Percentiles rank a stretch among this genome's conserved stretches.
Evolutionary conservation across 2,888 invertebrate species (phyloP).

Genomic region (Maniola hyperantus): DNA sequence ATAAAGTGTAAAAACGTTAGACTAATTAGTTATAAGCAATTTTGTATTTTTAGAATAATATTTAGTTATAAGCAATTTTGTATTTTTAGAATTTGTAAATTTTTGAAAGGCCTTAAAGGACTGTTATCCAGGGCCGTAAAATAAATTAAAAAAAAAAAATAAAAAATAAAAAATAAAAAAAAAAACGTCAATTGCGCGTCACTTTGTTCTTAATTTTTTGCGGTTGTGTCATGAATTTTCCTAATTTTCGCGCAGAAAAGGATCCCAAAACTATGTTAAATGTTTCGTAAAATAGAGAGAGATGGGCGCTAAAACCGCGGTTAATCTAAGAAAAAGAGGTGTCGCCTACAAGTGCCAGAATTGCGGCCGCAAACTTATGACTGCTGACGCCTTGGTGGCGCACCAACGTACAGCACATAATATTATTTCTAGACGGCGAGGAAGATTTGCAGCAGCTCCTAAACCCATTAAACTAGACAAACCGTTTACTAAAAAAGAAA

Average conservation of each 20-base stretch:
- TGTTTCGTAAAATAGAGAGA: constrained; percentile 40
- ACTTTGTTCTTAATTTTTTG: constrained; percentile 7
- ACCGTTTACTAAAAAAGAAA: constrained; percentile 28
- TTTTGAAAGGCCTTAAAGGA: no score
- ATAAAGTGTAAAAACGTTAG: no score
- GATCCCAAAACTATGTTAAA: constrained; percentile 24
- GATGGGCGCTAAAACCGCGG: constrained; percentile 60
- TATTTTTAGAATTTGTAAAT: no score
- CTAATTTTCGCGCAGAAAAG: constrained; percentile 22
- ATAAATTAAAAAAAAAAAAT: no score
- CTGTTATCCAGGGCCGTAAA: no score
- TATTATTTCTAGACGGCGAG: constrained; percentile 30
- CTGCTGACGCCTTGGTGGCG: constrained; percentile 48
- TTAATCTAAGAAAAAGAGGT: constrained; percentile 50
- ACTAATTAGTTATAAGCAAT: no score
- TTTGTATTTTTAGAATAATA: no score
- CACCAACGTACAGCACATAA: constrained; percentile 53
- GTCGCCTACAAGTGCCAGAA: constrained; percentile 53
- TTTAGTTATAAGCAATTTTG: no score
- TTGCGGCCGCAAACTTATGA: constrained; percentile 56
- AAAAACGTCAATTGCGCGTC: constrained; percentile 41
- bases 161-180: not conserved
- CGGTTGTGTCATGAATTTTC: constrained; percentile 11
- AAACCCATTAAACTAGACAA: constrained; percentile 36
- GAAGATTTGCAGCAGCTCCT: constrained; percentile 31